Conservation (phyloP, 2,113 vertebrate genomes). For the Xyliphius kryptos region DNA sequence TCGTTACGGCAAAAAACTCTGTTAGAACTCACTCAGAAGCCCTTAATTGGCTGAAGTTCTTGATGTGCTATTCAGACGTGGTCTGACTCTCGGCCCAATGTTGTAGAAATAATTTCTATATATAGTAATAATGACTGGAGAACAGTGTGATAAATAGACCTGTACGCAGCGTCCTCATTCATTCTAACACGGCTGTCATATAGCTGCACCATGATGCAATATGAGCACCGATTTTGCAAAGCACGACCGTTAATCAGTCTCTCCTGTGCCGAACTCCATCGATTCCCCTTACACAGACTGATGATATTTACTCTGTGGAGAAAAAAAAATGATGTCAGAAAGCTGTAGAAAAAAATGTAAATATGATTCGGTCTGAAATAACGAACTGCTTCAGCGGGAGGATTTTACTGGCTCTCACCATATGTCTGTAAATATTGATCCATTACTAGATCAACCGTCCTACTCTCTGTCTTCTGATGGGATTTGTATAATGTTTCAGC, state of each 20-base stretch:
- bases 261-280: slow-evolving; percentile 27
- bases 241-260: slow-evolving; percentile 36
- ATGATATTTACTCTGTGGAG: slow-evolving; percentile 38
- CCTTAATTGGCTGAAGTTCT: no score
- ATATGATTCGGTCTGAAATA: slow-evolving; percentile 38
- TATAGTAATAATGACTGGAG: neutral
- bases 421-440: slow-evolving; percentile 42
- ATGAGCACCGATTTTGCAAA: slow-evolving; percentile 26
- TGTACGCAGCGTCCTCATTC: slow-evolving; percentile 26
- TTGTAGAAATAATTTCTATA: neutral
- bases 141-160: slow-evolving; percentile 7
- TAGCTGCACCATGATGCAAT: slow-evolving; percentile 32
- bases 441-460: no score
- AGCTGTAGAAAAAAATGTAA: slow-evolving; percentile 32
- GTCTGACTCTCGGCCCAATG: neutral
- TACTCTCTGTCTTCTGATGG: no score
- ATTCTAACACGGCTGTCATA: slow-evolving; percentile 26
- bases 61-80: neutral
- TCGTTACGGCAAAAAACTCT: no score
- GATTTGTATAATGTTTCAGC: no score
- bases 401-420: slow-evolving; percentile 25
- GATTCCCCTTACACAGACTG: slow-evolving; percentile 32
- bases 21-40: no score
- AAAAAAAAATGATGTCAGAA: slow-evolving; percentile 30
- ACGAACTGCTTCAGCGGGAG: slow-evolving; percentile 36